A percentile compares a stretch with the other conserved stretches of the same genome.
Conservation (phyloP, 1,140 invertebrate genomes). For the Sinella curviseta region DNA sequence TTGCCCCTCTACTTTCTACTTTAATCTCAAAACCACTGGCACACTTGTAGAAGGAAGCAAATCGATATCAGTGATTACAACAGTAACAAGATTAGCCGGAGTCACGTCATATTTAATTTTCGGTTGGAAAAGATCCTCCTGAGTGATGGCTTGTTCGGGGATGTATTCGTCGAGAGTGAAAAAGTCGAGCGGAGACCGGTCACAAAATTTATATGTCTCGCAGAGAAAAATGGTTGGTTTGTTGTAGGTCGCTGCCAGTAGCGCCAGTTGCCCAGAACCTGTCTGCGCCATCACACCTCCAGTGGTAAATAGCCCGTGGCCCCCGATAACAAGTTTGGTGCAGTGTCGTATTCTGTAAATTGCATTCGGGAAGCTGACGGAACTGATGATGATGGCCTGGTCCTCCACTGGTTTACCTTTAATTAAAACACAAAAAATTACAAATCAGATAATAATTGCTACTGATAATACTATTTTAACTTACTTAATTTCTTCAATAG, state of each 20-base stretch:
- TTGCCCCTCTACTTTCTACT: too few species aligned
- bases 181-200: conserved; percentile 88
- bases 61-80: conserved; percentile 86
- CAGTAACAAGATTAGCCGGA: conserved; percentile 81
- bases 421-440: background rate
- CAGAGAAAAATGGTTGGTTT: conserved; percentile 90
- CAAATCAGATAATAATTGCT: too few species aligned
- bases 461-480: too few species aligned
- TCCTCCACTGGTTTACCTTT: background rate
- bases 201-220: conserved; percentile 92
- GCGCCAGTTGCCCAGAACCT: conserved; percentile 79
- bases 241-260: conserved; percentile 78
- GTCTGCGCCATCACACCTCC: conserved; percentile 85
- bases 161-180: conserved; percentile 91
- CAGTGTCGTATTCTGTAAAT: conserved; percentile 57
- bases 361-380: background rate
- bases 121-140: conserved; percentile 36
- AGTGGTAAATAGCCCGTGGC: conserved; percentile 83
- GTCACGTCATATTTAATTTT: conserved; percentile 81
- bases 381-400: background rate
- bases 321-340: conserved; percentile 78
- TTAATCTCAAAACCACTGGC: too few species aligned
- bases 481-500: conserved; percentile 27
- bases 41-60: conserved; percentile 89
- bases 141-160: conserved; percentile 54